A percentile compares a stretch with the other conserved stretches of the same genome.
These are phyloP conservation scores for Melanotaenia maccullochi DNA, from an alignment of 2,797 vertebrate species.

Conservation along the genomic window DNA sequence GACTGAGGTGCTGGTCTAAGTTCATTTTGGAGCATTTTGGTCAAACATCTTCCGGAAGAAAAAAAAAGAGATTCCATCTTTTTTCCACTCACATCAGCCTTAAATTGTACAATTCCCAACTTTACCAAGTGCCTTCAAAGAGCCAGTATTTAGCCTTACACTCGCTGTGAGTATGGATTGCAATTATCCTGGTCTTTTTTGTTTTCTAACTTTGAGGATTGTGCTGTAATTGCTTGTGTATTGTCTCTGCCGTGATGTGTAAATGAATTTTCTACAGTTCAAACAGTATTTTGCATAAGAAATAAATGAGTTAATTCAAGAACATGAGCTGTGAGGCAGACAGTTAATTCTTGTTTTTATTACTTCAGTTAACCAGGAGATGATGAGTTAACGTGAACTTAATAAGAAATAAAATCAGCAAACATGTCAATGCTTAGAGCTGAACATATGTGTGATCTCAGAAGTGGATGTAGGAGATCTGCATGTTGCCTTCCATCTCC, in stretches of 20 bases:
- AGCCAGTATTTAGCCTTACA: constrained; percentile 65
- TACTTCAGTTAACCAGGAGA: constrained; percentile 13
- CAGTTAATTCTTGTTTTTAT: constrained; percentile 18
- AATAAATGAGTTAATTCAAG: constrained; percentile 72
- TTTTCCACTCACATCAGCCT: constrained; percentile 5
- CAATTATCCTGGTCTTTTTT: constrained; percentile 39
- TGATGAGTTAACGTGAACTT: constrained; percentile 5
- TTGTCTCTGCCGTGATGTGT: constrained; percentile 59
- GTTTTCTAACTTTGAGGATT: constrained; percentile 39
- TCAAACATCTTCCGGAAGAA: neutral
- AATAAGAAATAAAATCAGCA: neutral
- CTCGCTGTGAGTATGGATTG: constrained; percentile 25
- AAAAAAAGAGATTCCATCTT: neutral
- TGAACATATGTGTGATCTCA: constrained; percentile 44
- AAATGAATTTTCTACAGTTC: constrained; percentile 66
- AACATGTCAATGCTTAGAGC: no score
- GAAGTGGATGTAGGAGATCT: constrained; percentile 87
- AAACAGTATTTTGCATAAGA: constrained; percentile 77
- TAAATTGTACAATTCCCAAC: constrained; percentile 13
- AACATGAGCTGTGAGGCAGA: neutral
- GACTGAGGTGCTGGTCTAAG: constrained; percentile 14
- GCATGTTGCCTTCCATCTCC: constrained; percentile 83
- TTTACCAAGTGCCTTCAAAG: constrained; percentile 70
- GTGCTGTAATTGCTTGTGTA: constrained; percentile 60
- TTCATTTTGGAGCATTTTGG: constrained; percentile 18